These are phyloP conservation scores for Drosophila paulistorum DNA, from an alignment of 1,140 invertebrate genomes.

Conservation along the genomic window DNA sequence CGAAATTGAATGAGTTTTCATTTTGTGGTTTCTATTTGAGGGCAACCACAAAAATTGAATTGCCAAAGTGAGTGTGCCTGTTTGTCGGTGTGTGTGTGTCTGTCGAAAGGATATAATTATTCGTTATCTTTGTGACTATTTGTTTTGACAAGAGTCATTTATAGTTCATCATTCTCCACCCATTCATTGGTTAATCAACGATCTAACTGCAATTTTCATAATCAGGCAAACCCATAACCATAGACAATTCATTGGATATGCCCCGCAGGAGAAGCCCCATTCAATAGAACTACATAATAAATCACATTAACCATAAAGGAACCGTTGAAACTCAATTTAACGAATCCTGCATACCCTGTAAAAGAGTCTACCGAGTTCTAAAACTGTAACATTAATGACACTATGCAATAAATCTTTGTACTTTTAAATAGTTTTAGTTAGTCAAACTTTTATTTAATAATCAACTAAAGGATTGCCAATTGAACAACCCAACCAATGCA, in stretches of 20 bases:
- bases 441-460: too few species aligned
- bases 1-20: conserved; percentile 25
- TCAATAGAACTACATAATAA: conserved; percentile 55
- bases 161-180: conserved; percentile 34
- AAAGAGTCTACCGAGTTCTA: too few species aligned
- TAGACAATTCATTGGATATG: conserved; percentile 31
- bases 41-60: conserved; percentile 38
- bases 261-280: conserved; percentile 18
- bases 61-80: too few species aligned
- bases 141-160: conserved; percentile 35
- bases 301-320: conserved; percentile 34
- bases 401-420: too few species aligned
- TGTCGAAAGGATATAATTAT: not conserved
- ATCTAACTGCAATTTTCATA: conserved; percentile 43
- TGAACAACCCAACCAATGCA: not conserved
- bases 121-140: conserved; percentile 15
- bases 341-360: conserved; percentile 29
- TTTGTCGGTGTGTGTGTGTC: not conserved
- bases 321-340: not conserved
- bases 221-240: conserved; percentile 40
- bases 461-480: not conserved
- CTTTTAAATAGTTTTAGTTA: too few species aligned
- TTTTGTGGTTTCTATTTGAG: conserved; percentile 39
- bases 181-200: conserved; percentile 58
- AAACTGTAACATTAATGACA: too few species aligned